phyloP scores from a whole-genome alignment of 2,888 invertebrate genomes.

The Hofmannophila pseudospretella region DNA sequence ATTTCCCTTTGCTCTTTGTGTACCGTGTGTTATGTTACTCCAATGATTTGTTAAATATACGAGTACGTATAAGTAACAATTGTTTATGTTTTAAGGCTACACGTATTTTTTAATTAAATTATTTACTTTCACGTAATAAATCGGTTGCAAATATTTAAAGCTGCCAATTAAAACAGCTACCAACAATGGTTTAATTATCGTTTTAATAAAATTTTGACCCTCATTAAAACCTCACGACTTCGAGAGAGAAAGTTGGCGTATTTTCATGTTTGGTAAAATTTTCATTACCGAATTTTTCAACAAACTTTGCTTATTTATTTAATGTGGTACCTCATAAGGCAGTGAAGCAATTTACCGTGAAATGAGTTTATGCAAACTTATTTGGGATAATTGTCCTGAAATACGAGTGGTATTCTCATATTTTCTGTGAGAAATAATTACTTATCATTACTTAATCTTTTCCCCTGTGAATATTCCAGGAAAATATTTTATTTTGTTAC shows the following conservation, averaged over 20 bases:
- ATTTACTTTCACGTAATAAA: no score
- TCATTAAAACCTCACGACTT: background rate
- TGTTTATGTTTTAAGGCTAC: no score
- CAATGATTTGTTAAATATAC: no score
- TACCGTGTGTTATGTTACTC: no score
- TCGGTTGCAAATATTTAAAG: no score
- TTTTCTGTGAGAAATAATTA: constrained; percentile 18
- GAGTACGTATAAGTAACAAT: no score
- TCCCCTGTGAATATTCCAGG: background rate
- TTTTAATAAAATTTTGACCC: background rate
- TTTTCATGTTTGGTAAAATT: background rate
- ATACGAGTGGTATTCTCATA: constrained; percentile 31
- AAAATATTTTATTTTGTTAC: no score
- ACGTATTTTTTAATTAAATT: no score
- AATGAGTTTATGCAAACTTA: constrained; percentile 43
- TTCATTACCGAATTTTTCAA: constrained; percentile 19
- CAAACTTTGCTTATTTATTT: constrained; percentile 41
- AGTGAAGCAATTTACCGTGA: constrained; percentile 35
- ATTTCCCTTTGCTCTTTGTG: no score
- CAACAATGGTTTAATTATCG: background rate
- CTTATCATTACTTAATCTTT: constrained; percentile 23
- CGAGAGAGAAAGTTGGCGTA: background rate
- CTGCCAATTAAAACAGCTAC: background rate
- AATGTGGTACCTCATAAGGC: constrained; percentile 30
- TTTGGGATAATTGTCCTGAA: constrained; percentile 42